Conservation (phyloP, 2,113 vertebrate species). For the Chlorodrepanis virens region DNA sequence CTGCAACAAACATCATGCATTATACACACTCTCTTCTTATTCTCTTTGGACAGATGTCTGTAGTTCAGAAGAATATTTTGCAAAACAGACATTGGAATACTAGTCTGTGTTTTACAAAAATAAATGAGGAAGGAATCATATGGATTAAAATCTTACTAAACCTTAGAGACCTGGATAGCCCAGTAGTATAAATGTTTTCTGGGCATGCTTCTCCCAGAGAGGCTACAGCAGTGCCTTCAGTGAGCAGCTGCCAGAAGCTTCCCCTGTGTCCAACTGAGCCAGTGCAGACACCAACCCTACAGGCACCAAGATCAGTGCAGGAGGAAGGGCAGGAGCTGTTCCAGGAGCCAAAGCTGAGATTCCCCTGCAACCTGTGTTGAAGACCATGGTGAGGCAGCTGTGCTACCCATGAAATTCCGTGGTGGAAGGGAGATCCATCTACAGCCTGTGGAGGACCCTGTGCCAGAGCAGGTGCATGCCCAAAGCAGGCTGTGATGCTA, state of each 20-base stretch:
- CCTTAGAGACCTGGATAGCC: background rate
- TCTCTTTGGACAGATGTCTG: background rate
- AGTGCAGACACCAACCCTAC: background rate
- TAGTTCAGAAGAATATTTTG: background rate
- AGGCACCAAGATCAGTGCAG: background rate
- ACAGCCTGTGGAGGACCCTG: background rate
- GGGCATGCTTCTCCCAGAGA: background rate
- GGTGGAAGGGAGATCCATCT: background rate
- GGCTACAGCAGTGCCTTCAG: background rate
- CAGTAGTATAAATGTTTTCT: background rate
- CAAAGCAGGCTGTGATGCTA: background rate
- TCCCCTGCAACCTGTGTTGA: background rate
- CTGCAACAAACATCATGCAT: background rate
- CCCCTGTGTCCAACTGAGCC: accelerated
- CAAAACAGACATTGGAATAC: background rate
- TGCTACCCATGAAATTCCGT: background rate
- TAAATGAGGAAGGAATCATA: background rate
- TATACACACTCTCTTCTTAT: background rate
- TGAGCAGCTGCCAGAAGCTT: background rate
- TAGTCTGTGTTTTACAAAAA: background rate
- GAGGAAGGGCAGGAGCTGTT: background rate
- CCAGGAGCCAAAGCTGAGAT: background rate
- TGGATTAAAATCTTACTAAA: background rate
- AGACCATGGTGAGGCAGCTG: background rate
- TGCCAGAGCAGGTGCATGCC: accelerated